These are phyloP conservation scores for Ictidomys tridecemlineatus DNA, from an alignment of 2,113 vertebrate species.

Conservation along the genomic window DNA sequence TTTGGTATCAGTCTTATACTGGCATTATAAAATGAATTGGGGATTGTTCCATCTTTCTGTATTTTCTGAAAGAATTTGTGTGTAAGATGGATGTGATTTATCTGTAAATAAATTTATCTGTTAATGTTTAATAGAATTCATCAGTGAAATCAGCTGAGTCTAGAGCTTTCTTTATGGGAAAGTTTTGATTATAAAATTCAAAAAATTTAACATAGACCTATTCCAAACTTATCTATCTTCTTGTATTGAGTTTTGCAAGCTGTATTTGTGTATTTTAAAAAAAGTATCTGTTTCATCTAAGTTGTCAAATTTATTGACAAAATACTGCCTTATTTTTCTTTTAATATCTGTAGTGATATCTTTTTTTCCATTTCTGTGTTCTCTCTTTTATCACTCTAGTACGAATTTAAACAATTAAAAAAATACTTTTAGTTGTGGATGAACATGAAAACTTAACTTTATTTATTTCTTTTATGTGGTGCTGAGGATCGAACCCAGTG, in stretches of 20 bases:
- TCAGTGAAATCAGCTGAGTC: background rate
- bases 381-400: background rate
- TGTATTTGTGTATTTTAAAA: conserved; percentile 10
- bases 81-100: background rate
- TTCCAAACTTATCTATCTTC: conserved; percentile 30
- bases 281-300: conserved; percentile 33
- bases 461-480: no score
- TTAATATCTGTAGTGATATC: background rate
- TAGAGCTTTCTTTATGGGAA: conserved; percentile 26
- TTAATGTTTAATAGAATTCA: conserved; percentile 26
- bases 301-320: conserved; percentile 3
- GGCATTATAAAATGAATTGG: background rate
- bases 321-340: conserved; percentile 38
- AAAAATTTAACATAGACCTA: conserved; percentile 8
- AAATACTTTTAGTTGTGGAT: no score
- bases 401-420: background rate
- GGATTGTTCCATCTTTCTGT: background rate
- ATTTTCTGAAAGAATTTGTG: conserved; percentile 46
- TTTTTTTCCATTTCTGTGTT: background rate
- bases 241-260: conserved; percentile 3
- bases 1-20: conserved; percentile 1
- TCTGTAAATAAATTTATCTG: conserved; percentile 26
- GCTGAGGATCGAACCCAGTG: no score
- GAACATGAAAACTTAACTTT: no score
- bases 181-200: conserved; percentile 27